These are phyloP conservation scores for Numenius phaeopus DNA, from an alignment of 2,797 vertebrate genomes.

Conservation along the genomic window DNA sequence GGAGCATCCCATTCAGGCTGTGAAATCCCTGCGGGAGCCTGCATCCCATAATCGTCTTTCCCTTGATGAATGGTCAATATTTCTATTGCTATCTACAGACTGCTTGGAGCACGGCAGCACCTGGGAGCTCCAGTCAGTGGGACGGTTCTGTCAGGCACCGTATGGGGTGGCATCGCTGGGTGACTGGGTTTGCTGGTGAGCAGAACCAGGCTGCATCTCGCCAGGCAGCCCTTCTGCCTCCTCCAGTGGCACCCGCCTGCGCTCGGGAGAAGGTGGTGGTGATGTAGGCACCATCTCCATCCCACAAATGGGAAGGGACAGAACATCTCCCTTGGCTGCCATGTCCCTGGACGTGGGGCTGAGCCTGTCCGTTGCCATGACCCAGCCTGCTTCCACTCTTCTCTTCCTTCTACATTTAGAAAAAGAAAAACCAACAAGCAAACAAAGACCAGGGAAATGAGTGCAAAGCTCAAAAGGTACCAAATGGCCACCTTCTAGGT, in stretches of 20 bases:
- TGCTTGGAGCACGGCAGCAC: background rate
- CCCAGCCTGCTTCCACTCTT: background rate
- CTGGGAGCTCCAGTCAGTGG: background rate
- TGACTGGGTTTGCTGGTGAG: background rate
- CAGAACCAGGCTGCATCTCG: background rate
- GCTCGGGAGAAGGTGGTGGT: background rate
- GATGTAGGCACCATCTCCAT: background rate
- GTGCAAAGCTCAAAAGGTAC: background rate
- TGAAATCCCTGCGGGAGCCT: background rate
- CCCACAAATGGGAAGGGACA: background rate
- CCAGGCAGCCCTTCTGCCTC: background rate
- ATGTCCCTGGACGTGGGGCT: rapidly evolving
- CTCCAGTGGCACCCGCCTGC: background rate
- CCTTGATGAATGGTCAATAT: background rate
- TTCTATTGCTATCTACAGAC: background rate
- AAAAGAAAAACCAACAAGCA: background rate
- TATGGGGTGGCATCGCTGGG: background rate
- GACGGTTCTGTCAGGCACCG: background rate
- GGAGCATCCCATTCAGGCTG: background rate
- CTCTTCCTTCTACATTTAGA: background rate
- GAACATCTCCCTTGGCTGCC: rapidly evolving
- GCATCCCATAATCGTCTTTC: background rate
- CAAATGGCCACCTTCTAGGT: background rate
- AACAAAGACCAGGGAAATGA: background rate
- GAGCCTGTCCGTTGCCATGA: background rate